Evolutionary conservation across 2,113 vertebrate genomes (phyloP).

Genomic region (Oxyura jamaicensis): DNA sequence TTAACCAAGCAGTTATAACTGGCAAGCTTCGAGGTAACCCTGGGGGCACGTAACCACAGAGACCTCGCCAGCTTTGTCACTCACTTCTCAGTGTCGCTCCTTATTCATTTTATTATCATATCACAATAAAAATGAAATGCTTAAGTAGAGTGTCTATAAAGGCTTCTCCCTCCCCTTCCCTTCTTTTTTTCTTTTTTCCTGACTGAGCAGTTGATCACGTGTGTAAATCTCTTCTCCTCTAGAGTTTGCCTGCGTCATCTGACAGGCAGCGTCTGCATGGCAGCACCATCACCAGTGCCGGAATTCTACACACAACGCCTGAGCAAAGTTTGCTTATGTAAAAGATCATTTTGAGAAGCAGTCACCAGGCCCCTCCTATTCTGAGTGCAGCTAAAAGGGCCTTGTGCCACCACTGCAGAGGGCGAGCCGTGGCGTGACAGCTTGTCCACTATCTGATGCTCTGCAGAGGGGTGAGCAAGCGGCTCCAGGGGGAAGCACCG

Average conservation of each 20-base stretch:
- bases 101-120: neutral
- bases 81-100: neutral
- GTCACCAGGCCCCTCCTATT: neutral
- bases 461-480: rapidly evolving
- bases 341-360: neutral
- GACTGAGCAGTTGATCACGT: rapidly evolving
- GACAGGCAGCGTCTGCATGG: neutral
- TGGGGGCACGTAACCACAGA: neutral
- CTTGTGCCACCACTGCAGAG: neutral
- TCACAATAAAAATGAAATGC: neutral
- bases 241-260: neutral
- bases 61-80: neutral
- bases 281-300: neutral
- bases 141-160: neutral
- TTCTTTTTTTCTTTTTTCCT: neutral
- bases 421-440: rapidly evolving
- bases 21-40: neutral
- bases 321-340: rapidly evolving
- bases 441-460: neutral
- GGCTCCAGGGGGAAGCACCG: rapidly evolving
- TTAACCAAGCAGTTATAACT: neutral
- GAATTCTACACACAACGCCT: rapidly evolving
- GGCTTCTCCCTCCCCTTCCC: neutral
- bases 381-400: rapidly evolving
- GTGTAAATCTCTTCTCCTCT: neutral